phyloP scores from a whole-genome alignment of 2,888 invertebrate species.

The Notocelia uddmanniana region DNA sequence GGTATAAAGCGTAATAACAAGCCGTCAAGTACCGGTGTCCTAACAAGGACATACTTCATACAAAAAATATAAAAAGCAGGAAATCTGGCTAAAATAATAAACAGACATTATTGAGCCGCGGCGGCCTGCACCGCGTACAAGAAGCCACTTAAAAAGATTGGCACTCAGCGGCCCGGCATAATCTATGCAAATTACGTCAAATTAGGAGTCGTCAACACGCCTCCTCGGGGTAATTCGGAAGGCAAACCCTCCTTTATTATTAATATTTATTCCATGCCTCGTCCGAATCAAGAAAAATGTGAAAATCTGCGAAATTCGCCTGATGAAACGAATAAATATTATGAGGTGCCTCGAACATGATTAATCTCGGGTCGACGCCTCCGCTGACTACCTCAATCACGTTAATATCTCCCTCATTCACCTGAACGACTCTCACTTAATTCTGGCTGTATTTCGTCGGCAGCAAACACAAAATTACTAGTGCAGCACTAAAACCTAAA shows the following conservation, averaged over 20 bases:
- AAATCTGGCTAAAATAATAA: constrained; percentile 75
- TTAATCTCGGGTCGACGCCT: constrained; percentile 31
- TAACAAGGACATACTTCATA: constrained; percentile 55
- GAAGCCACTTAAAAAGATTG: constrained; percentile 86
- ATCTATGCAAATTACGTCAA: constrained; percentile 86
- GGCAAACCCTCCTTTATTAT: constrained; percentile 85
- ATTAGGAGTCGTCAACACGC: constrained; percentile 85
- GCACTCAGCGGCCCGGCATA: constrained; percentile 85
- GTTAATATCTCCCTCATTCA: constrained; percentile 20
- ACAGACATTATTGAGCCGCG: constrained; percentile 73
- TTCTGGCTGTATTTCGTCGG: background rate
- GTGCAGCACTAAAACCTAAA: background rate
- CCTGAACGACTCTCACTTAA: constrained; percentile 2
- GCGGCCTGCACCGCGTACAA: constrained; percentile 80
- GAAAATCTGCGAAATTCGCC: constrained; percentile 68
- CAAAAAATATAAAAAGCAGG: constrained; percentile 64
- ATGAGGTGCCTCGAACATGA: constrained; percentile 51
- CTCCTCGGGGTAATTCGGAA: constrained; percentile 78
- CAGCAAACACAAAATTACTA: background rate
- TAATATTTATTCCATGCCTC: constrained; percentile 84
- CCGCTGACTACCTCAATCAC: constrained; percentile 26
- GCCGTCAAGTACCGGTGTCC: background rate
- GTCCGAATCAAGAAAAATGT: constrained; percentile 72
- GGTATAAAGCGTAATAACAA: background rate
- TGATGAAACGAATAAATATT: constrained; percentile 78